These are phyloP conservation scores for Amblyjoppa fuscipennis DNA, from an alignment of 2,888 invertebrate species.

Conservation along the genomic window DNA sequence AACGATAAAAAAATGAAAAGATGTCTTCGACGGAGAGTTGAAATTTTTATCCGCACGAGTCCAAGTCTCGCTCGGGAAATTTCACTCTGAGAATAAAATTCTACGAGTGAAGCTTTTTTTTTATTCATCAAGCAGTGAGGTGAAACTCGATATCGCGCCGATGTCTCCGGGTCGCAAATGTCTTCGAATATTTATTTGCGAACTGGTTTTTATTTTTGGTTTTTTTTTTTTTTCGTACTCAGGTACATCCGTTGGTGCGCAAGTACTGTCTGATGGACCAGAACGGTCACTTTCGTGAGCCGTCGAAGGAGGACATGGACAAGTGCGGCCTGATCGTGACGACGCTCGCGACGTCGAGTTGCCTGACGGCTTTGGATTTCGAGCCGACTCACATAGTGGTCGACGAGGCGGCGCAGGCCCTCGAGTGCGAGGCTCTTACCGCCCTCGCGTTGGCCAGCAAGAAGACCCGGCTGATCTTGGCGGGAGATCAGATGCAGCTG, in stretches of 20 bases:
- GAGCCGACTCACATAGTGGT: slow-evolving; percentile 93
- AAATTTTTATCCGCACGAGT: too few relatives aligned
- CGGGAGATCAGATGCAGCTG: slow-evolving; percentile 95
- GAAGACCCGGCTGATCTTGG: slow-evolving; percentile 91
- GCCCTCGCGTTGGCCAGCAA: slow-evolving; percentile 91
- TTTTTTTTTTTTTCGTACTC: slow-evolving; percentile 15
- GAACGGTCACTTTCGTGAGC: slow-evolving; percentile 89
- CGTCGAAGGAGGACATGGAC: slow-evolving; percentile 90
- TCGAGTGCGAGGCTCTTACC: slow-evolving; percentile 94
- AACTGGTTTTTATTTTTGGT: too few relatives aligned
- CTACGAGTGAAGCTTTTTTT: too few relatives aligned
- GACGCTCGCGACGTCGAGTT: slow-evolving; percentile 92
- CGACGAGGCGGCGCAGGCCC: slow-evolving; percentile 95
- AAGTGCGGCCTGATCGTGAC: slow-evolving; percentile 91
- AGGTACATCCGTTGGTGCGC: slow-evolving; percentile 80
- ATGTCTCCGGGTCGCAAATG: too few relatives aligned
- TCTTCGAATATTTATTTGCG: not conserved
- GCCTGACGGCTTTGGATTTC: slow-evolving; percentile 89
- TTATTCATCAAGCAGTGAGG: too few relatives aligned
- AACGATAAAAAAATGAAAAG: too few relatives aligned
- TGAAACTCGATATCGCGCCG: too few relatives aligned
- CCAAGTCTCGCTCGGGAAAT: too few relatives aligned
- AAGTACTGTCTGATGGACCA: slow-evolving; percentile 91
- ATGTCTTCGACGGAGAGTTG: too few relatives aligned
- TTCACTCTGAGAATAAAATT: too few relatives aligned